phyloP scores from a whole-genome alignment of 2,888 invertebrate genomes.

The Zeuzera pyrina region DNA sequence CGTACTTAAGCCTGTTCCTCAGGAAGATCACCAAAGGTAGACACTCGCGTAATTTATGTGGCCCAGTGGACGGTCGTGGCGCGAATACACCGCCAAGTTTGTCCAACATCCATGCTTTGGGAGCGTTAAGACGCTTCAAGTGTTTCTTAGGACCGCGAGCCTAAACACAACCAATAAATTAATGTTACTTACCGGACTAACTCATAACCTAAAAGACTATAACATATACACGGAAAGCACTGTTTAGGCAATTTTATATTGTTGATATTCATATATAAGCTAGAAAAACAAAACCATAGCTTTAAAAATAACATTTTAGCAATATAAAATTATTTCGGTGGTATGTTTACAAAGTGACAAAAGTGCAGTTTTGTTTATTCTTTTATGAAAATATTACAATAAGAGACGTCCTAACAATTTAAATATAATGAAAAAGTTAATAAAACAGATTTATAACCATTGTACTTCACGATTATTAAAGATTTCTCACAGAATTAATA shows the following conservation, averaged over 20 bases:
- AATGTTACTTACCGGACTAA: not conserved
- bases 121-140: slow-evolving; percentile 98
- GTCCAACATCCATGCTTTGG: slow-evolving; percentile 99
- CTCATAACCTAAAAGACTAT: no score
- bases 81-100: slow-evolving; percentile 98
- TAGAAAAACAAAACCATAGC: no score
- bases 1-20: slow-evolving; percentile 98
- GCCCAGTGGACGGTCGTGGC: slow-evolving; percentile 97
- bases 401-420: no score
- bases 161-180: slow-evolving; percentile 72
- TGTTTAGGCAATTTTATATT: no score
- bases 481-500: slow-evolving; percentile 31
- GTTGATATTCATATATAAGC: no score
- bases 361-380: no score
- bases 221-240: no score
- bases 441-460: not conserved
- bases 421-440: not conserved
- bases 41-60: slow-evolving; percentile 98
- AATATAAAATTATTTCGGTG: no score
- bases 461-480: slow-evolving; percentile 28
- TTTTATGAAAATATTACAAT: no score
- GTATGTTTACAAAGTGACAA: no score
- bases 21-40: slow-evolving; percentile 97
- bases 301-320: no score
- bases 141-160: slow-evolving; percentile 99